Evolutionary conservation across 2,888 invertebrate genomes (phyloP).

Genomic region (Nemapogon koenigi): DNA sequence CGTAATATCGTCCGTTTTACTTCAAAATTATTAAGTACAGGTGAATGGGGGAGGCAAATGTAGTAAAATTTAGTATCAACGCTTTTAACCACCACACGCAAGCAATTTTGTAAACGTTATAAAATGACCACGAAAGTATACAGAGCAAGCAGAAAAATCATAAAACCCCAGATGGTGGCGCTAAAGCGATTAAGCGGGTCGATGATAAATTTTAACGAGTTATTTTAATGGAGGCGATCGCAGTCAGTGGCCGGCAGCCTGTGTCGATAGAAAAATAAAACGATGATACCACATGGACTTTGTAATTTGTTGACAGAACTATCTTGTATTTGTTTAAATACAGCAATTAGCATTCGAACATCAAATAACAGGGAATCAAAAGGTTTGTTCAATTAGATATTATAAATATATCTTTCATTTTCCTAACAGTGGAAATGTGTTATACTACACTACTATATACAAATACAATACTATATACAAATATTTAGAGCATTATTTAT

Average conservation of each 20-base stretch:
- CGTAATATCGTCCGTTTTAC: not conserved
- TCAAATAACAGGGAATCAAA: no score
- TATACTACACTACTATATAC: no score
- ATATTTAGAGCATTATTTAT: no score
- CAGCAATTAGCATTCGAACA: not conserved
- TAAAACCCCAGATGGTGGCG: constrained; percentile 64
- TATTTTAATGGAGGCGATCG: constrained; percentile 65
- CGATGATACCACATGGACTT: constrained; percentile 23
- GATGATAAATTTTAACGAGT: constrained; percentile 67
- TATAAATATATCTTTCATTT: no score
- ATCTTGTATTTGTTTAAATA: not conserved
- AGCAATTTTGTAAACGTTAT: constrained; percentile 50
- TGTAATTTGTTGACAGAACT: constrained; percentile 3
- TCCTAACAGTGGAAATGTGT: no score
- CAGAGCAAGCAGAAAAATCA: constrained; percentile 62
- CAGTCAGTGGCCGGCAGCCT: constrained; percentile 58
- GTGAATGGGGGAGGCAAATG: constrained; percentile 9
- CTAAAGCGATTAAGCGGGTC: constrained; percentile 64
- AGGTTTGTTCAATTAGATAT: no score
- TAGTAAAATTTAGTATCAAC: constrained; percentile 22
- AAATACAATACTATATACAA: not conserved
- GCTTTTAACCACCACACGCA: constrained; percentile 37
- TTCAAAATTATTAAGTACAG: constrained; percentile 5
- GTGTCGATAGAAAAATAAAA: constrained; percentile 60
- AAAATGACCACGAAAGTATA: constrained; percentile 58